Conservation (phyloP, 2,888 invertebrate genomes). For the Philaethria dido region DNA sequence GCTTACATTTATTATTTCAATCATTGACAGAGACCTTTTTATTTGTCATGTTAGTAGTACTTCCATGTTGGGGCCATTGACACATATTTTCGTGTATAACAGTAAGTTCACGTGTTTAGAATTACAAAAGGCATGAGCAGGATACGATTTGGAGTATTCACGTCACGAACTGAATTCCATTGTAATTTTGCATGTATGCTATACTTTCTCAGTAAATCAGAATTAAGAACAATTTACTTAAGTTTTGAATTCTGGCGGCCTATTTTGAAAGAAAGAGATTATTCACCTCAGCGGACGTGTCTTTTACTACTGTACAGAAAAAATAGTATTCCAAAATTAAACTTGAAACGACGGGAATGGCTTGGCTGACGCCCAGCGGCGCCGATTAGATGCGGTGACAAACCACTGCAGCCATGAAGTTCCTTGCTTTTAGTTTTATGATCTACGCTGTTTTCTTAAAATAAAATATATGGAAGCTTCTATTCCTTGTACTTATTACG, state of each 20-base stretch:
- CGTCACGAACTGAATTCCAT: slow-evolving; percentile 58
- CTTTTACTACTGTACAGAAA: slow-evolving; percentile 62
- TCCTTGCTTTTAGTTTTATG: slow-evolving; percentile 18
- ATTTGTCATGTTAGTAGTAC: slow-evolving; percentile 27
- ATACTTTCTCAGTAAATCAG: slow-evolving; percentile 8
- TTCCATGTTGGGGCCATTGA: slow-evolving; percentile 48
- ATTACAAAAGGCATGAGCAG: slow-evolving; percentile 66
- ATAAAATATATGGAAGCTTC: not conserved
- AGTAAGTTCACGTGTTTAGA: slow-evolving; percentile 64
- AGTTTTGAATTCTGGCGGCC: slow-evolving; percentile 11
- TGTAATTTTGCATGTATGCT: slow-evolving; percentile 33
- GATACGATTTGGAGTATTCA: slow-evolving; percentile 65
- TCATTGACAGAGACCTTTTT: slow-evolving; percentile 22
- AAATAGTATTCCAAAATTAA: slow-evolving; percentile 80
- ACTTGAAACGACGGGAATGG: slow-evolving; percentile 74
- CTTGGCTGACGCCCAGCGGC: slow-evolving; percentile 77
- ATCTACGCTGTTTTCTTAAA: slow-evolving; percentile 14
- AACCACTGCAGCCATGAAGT: slow-evolving; percentile 61
- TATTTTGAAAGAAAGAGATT: slow-evolving; percentile 62
- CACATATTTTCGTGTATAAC: slow-evolving; percentile 64
- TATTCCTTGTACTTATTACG: not conserved
- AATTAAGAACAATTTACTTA: not conserved
- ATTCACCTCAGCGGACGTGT: slow-evolving; percentile 75
- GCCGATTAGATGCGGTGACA: slow-evolving; percentile 63
- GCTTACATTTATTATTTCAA: slow-evolving; percentile 5